phyloP scores from a whole-genome alignment of 2,797 vertebrate genomes.

The Macropus fuliginosus region DNA sequence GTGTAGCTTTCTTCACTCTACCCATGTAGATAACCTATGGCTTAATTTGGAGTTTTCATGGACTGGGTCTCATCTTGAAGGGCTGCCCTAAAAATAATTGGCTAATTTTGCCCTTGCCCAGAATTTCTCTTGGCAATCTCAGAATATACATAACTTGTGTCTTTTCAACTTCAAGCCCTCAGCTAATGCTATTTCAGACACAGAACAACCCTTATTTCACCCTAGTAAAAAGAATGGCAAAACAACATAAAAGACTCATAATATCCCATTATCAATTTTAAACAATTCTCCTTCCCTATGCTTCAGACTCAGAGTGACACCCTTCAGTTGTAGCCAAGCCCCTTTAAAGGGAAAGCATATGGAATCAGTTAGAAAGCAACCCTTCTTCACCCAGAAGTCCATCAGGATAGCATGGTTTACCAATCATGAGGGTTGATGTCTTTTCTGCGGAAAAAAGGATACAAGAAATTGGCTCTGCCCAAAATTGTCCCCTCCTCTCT shows the following conservation, averaged over 20 bases:
- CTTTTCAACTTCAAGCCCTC: background rate
- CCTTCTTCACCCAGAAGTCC: background rate
- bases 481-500: background rate
- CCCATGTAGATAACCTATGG: background rate
- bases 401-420: background rate
- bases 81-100: background rate
- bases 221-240: background rate
- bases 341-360: background rate
- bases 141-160: background rate
- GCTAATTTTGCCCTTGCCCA: background rate
- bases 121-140: background rate
- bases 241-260: background rate
- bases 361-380: background rate
- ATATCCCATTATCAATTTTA: background rate
- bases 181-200: background rate
- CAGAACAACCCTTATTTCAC: background rate
- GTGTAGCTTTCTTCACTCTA: conserved; percentile 13
- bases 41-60: background rate
- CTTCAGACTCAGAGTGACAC: background rate
- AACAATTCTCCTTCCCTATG: background rate
- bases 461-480: background rate
- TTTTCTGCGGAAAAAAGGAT: background rate
- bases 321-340: background rate
- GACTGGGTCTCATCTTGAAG: background rate
- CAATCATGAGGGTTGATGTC: background rate